phyloP scores from a whole-genome alignment of 1,140 invertebrate genomes.

The Penaeus japonicus region DNA sequence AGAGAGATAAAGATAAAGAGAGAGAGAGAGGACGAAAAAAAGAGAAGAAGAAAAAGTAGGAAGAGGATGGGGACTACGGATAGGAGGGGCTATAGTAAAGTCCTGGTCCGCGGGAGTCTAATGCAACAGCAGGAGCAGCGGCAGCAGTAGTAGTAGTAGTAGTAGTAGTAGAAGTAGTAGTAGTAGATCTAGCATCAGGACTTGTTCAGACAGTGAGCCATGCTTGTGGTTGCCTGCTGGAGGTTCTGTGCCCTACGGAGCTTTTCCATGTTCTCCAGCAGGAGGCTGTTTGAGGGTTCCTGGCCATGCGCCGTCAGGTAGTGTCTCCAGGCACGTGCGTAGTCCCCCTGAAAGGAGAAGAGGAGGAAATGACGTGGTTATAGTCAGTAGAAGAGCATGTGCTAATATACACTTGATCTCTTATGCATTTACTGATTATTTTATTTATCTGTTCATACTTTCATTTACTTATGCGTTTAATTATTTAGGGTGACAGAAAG shows the following conservation, averaged over 20 bases:
- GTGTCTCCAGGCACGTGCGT: constrained; percentile 60
- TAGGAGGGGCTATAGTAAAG: no score
- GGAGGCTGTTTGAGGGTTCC: constrained; percentile 60
- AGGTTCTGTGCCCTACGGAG: constrained; percentile 54
- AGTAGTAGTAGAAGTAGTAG: background rate
- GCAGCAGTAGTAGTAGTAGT: background rate
- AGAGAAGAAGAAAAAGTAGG: no score
- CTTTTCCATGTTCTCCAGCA: constrained; percentile 62
- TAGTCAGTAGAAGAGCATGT: no score
- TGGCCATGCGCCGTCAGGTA: constrained; percentile 60
- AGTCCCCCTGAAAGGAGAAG: constrained; percentile 57
- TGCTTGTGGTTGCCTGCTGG: background rate
- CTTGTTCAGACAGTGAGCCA: constrained; percentile 40
- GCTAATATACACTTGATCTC: no score
- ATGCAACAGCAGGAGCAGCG: background rate
- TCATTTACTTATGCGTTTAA: no score
- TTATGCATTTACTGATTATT: no score
- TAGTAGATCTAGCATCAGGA: background rate
- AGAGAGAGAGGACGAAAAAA: no score
- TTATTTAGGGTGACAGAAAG: no score
- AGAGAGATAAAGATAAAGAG: no score
- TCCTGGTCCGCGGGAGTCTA: background rate
- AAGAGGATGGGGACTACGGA: no score
- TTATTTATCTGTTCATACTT: no score
- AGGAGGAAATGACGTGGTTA: background rate